Base-by-base conservation (phyloP, 2,888 invertebrate genomes). In the Leuctra nigra region DNA sequence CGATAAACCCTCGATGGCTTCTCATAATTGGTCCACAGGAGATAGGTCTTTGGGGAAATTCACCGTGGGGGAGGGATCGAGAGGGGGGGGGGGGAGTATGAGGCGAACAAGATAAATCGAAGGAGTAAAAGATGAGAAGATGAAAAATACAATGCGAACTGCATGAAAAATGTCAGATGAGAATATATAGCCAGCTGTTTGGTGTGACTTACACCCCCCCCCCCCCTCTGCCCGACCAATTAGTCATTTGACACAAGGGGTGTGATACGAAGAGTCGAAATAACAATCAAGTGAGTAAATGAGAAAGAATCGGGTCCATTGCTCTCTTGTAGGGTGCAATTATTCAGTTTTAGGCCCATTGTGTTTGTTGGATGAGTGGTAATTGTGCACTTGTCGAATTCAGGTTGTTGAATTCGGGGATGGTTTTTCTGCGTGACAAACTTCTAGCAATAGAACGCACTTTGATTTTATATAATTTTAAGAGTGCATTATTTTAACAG, bases 1-100 rank as follows among this genome's bases (percentile, higher is more conserved):
- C 41, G 33, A 6, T n/a, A 16, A 41, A 20, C 41, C 18, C 18
- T 41, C 41, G 18, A 18, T 41, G 41, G 41, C 41, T 41, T 18
- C 41, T 41, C n/a, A 41, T 41, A 41, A 41, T 41, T 41, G 41
- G 41, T 41, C 41, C 41, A 41, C 41, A 18, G 41, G 41, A 41
- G 41, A 41, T 41, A 41, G 41, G 41, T 41, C 41, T 41, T 16
- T 18, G 18, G 41, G 41, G 41, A 41, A 41, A 41, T 41, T 18
- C 41, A 41, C 4, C 41, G 18, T 18, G 41, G 41, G 41, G 11
- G 29, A 29, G 11, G 29, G 11, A 11, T 11, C 7, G 29, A 7
- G 11, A 11, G 7, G 11, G 11, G 29, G 29, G 29, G 29, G 29
- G 29, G 29, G 11, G 11, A 29, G 7, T 6, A 11, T 29, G 11